A percentile compares a stretch with the other conserved stretches of the same genome.
These are phyloP conservation scores for Caenorhabditis remanei DNA, from an alignment of 1,140 invertebrate species.

Conservation along the genomic window DNA sequence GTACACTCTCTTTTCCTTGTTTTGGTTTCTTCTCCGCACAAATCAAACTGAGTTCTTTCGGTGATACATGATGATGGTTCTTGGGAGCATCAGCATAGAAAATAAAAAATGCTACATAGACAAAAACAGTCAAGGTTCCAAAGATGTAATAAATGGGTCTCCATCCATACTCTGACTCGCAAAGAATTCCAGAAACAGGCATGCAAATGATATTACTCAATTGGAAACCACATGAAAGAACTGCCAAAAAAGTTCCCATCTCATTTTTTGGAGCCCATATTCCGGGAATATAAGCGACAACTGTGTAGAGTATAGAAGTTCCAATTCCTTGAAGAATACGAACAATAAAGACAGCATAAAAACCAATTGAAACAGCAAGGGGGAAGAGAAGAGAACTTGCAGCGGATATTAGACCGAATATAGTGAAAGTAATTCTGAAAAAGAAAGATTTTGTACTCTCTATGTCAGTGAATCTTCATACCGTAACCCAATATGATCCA, in stretches of 20 bases:
- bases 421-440: conserved; percentile 6
- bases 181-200: conserved; percentile 70
- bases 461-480: neutral
- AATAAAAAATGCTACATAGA: conserved; percentile 64
- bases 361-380: conserved; percentile 40
- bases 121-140: neutral
- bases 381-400: conserved; percentile 63
- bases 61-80: conserved; percentile 60
- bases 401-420: conserved; percentile 23
- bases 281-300: conserved; percentile 52
- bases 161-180: conserved; percentile 67
- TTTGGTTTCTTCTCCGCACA: conserved; percentile 39
- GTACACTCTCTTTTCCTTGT: conserved; percentile 42
- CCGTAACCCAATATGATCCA: conserved; percentile 33
- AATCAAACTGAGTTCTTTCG: conserved; percentile 33
- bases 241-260: conserved; percentile 60
- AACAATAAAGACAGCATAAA: conserved; percentile 53
- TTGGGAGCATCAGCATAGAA: conserved; percentile 68
- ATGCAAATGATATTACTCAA: conserved; percentile 65
- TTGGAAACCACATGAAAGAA: conserved; percentile 60
- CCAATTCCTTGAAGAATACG: conserved; percentile 60
- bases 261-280: conserved; percentile 62
- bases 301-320: conserved; percentile 59
- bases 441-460: neutral
- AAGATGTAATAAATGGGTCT: conserved; percentile 65